phyloP scores from a whole-genome alignment of 2,888 invertebrate species.

The Pristionchus maxplancki region DNA sequence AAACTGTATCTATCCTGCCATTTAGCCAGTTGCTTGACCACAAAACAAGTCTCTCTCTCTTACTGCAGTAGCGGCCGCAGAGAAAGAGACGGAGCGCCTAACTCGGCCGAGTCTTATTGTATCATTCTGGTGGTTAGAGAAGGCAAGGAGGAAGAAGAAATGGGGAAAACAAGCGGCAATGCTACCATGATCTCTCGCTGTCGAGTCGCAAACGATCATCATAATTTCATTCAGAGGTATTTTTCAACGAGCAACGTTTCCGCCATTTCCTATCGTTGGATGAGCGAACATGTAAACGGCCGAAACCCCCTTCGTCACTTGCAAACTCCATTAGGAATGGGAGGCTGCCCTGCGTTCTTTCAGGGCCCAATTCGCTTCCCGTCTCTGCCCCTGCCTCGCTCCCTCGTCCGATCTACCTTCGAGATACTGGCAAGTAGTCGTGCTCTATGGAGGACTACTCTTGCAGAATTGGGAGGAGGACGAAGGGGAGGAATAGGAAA shows the following conservation, averaged over 20 bases:
- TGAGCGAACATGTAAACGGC: neutral
- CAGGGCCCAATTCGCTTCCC: neutral
- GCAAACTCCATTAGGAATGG: slow-evolving; percentile 17
- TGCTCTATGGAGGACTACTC: slow-evolving; percentile 15
- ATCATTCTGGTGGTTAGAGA: slow-evolving; percentile 17
- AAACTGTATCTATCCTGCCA: neutral
- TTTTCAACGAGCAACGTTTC: neutral
- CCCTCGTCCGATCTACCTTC: slow-evolving; percentile 32
- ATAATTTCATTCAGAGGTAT: neutral
- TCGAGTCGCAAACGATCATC: neutral
- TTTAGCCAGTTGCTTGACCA: neutral
- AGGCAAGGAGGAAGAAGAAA: slow-evolving; percentile 39
- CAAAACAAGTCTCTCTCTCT: neutral
- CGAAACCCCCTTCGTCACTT: neutral
- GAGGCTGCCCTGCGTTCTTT: neutral
- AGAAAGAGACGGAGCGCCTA: slow-evolving; percentile 2
- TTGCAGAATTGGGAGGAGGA: slow-evolving; percentile 34
- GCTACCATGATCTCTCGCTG: neutral
- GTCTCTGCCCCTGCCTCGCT: neutral
- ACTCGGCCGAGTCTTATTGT: slow-evolving; percentile 28
- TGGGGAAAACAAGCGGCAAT: neutral
- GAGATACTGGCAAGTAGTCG: slow-evolving; percentile 8
- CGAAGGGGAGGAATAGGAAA: neutral
- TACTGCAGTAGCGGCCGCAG: neutral
- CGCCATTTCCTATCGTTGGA: neutral